Evolutionary conservation across 2,113 vertebrate species (phyloP).

Genomic region (Hypanus sabinus): DNA sequence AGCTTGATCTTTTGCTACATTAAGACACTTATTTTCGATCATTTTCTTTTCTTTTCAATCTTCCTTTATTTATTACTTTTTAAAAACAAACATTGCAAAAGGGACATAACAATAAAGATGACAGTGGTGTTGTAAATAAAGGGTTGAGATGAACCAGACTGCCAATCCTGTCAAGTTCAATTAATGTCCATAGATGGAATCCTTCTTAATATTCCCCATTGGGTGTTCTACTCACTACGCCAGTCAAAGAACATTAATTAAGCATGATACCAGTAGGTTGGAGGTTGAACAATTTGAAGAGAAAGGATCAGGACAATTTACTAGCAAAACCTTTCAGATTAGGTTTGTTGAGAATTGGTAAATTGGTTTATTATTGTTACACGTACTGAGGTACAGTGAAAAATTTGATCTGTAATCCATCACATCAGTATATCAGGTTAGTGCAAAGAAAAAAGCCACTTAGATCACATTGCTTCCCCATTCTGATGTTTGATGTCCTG

Average conservation of each 20-base stretch:
- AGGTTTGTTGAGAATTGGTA: background rate
- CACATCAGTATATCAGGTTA: too few species aligned
- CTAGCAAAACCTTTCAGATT: background rate
- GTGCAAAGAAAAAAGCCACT: too few species aligned
- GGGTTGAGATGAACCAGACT: background rate
- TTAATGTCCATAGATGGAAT: slow-evolving; percentile 32
- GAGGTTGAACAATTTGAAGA: background rate
- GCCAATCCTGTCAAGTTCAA: slow-evolving; percentile 22
- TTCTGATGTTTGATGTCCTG: too few species aligned
- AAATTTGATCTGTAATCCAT: too few species aligned
- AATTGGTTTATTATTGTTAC: too few species aligned
- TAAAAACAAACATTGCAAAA: background rate
- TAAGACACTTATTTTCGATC: background rate
- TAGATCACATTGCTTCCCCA: too few species aligned
- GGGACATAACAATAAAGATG: background rate
- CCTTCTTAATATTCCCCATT: slow-evolving; percentile 31
- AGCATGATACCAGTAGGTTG: background rate
- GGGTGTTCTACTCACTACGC: background rate
- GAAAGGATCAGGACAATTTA: background rate
- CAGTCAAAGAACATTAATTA: background rate
- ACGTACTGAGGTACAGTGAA: too few species aligned
- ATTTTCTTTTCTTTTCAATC: background rate
- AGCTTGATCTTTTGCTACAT: too few species aligned
- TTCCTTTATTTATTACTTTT: background rate
- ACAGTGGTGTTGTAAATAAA: background rate